Percentiles rank a stretch among this genome's conserved stretches.
Conservation (phyloP, 2,888 invertebrate genomes). For the Vannuccia rotundouncinata region DNA sequence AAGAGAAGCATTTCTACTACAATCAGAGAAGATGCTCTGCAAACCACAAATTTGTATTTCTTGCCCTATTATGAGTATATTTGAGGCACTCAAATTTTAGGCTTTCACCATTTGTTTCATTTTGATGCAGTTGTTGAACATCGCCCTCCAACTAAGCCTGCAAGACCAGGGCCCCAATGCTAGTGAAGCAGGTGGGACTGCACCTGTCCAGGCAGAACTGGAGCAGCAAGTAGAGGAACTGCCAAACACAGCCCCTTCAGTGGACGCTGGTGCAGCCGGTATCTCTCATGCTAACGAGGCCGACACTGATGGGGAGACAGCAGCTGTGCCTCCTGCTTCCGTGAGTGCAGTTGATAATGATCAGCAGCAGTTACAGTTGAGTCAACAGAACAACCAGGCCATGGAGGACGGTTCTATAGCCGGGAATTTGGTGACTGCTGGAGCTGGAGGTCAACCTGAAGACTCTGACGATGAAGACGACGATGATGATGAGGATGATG, state of each 20-base stretch:
- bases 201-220: background rate
- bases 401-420: background rate
- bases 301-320: background rate
- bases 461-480: conserved; percentile 1
- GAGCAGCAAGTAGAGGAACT: no score
- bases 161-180: conserved; percentile 57
- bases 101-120: no score
- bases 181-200: conserved; percentile 45
- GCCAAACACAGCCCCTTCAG: no score
- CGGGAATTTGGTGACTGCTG: background rate
- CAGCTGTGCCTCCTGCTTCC: background rate
- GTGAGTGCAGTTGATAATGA: background rate
- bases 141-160: conserved; percentile 43
- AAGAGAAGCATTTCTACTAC: no score
- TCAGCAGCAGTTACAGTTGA: background rate
- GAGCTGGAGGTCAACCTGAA: background rate
- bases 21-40: no score
- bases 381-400: background rate
- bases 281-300: background rate
- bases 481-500: background rate
- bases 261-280: conserved; percentile 15
- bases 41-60: no score
- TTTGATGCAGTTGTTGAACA: background rate
- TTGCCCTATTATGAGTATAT: no score
- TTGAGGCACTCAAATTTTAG: no score